phyloP scores from a whole-genome alignment of 2,113 vertebrate species.

The Ceyx cyanopectus region DNA sequence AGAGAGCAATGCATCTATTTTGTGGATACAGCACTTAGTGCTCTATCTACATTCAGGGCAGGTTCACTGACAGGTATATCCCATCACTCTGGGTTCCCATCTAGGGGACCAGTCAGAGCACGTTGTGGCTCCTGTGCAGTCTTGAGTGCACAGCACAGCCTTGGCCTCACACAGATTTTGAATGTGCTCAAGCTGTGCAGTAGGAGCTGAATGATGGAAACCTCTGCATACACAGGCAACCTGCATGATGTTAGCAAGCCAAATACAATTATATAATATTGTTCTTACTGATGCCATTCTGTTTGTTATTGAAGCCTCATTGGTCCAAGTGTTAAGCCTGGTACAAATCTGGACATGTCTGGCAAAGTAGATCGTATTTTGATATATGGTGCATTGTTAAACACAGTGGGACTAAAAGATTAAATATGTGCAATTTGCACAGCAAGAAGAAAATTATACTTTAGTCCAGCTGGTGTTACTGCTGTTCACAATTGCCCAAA shows the following conservation, averaged over 20 bases:
- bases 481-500: not conserved
- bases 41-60: not conserved
- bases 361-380: not conserved
- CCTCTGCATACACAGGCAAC: not conserved
- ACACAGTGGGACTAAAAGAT: not conserved
- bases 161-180: not conserved
- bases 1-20: not conserved
- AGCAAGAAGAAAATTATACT: not conserved
- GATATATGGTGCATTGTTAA: not conserved
- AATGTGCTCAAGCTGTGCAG: not conserved
- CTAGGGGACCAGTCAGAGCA: fast-evolving
- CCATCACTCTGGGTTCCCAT: not conserved
- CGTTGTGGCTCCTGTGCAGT: not conserved
- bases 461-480: not conserved
- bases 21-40: not conserved
- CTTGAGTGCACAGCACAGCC: not conserved
- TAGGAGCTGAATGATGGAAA: not conserved
- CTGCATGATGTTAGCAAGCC: not conserved
- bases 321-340: not conserved
- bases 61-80: not conserved
- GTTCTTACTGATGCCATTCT: not conserved
- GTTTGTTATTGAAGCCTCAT: not conserved
- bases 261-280: not conserved
- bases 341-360: not conserved
- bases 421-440: not conserved